Evolutionary conservation across 1,140 invertebrate genomes (phyloP).

Genomic region (Trigoniulus corallinus): DNA sequence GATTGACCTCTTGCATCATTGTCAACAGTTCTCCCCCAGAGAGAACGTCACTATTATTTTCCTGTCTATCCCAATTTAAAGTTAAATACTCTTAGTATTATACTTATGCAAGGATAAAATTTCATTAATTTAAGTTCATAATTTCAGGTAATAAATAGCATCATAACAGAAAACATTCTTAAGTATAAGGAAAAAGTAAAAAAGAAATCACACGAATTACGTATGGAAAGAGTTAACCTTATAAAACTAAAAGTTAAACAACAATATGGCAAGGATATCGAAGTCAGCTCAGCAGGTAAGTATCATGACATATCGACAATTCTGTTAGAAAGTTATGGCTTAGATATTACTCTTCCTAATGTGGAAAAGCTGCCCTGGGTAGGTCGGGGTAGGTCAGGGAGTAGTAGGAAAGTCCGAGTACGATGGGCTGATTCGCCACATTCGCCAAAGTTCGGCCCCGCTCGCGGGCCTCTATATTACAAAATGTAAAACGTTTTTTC

Average conservation of each 20-base stretch:
- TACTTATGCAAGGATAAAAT: neutral
- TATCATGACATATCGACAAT: neutral
- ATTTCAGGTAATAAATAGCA: neutral
- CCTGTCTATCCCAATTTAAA: no score
- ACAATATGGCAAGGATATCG: constrained; percentile 3
- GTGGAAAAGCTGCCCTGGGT: neutral
- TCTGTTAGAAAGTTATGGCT: neutral
- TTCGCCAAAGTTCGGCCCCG: no score
- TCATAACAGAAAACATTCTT: neutral
- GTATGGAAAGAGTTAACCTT: constrained; percentile 2
- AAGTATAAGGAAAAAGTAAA: neutral
- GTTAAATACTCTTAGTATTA: neutral
- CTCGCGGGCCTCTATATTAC: no score
- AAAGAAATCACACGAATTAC: neutral
- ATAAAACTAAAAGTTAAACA: neutral
- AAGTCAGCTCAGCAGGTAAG: neutral
- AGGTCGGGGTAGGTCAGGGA: neutral
- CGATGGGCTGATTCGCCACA: no score
- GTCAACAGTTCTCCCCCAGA: no score
- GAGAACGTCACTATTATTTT: no score
- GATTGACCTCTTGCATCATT: no score
- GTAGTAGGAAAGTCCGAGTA: no score
- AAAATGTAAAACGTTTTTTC: no score
- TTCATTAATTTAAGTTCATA: neutral
- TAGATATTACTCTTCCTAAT: neutral